These are phyloP conservation scores for Chaetorhynchus papuensis DNA, from an alignment of 2,113 vertebrate genomes.

Conservation along the genomic window DNA sequence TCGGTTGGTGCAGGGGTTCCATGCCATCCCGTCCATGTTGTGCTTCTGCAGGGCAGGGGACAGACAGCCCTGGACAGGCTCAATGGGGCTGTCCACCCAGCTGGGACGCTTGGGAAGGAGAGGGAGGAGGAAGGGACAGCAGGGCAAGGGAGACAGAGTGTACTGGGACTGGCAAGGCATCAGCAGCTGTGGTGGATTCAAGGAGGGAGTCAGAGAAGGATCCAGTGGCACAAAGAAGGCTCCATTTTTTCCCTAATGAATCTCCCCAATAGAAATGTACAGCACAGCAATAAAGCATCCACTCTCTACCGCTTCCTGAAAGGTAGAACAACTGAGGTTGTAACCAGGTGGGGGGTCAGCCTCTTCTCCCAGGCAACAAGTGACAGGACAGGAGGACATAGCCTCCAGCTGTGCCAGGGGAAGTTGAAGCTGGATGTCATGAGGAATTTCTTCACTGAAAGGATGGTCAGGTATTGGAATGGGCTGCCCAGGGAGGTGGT, in stretches of 20 bases:
- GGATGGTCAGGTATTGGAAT: neutral
- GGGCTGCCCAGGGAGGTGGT: neutral
- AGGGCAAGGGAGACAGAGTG: neutral
- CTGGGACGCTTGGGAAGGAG: neutral
- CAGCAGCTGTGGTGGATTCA: neutral
- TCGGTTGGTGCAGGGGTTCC: neutral
- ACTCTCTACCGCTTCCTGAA: neutral
- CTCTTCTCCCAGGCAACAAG: neutral
- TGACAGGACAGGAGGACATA: neutral
- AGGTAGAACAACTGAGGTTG: neutral
- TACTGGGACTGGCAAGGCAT: neutral
- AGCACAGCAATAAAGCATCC: neutral
- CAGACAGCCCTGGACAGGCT: neutral
- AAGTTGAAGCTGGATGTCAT: neutral
- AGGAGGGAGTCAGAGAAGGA: neutral
- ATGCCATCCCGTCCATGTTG: fast-evolving
- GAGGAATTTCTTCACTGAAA: neutral
- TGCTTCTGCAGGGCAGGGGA: neutral
- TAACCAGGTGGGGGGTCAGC: neutral
- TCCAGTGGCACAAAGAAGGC: neutral
- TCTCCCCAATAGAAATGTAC: neutral
- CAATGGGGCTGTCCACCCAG: fast-evolving
- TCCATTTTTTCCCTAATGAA: neutral
- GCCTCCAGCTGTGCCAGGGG: neutral
- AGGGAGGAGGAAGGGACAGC: neutral